Evolutionary conservation across 2,888 invertebrate species (phyloP), one percentile per base, ranked within the genome.

Genomic region (Heliconius cydno): DNA sequence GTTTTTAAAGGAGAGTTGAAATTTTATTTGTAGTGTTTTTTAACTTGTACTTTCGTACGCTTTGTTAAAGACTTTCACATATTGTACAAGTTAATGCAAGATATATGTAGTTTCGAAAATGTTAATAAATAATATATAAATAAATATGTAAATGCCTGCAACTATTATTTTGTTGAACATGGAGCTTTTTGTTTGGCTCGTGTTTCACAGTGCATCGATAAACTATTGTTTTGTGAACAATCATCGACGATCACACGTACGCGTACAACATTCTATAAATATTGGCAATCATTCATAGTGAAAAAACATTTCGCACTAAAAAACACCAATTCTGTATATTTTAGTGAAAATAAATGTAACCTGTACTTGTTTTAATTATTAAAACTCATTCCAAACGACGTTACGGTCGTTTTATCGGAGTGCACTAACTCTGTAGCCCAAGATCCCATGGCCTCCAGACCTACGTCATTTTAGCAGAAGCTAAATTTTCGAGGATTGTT

Each of bases 331-430:
- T 30, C 5, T 25, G 28, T n/a, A 65, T 34, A 66, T 66, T 67
- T 41, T 57, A 38, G 25, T 1, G 65, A 67, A 57, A 68, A 60
- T 74, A 63, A 57, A 81, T 52, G 65, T 25, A 65, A 63, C 70
- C 46, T 76, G 30, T 76, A 66, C 68, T 76, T 74, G 70, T 65
- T 72, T 78, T 80, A 81, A 76, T 78, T 80, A 80, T 81, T 68
- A 81, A 75, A 81, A 76, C 74, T 80, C 73, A 78, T 81, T 81
- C 74, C 76, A 65, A 78, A 68, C 63, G 30, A 34, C 60, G 78
- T 78, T 38, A 52, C 28, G 73, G 41, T 77, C 77, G 63, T 81
- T 80, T 82, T 71, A 74, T 79, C 65, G 71, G 68, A 72, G 75
- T 52, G 68, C 71, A 75, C 66, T 66, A 57, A 76, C 74, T 77